phyloP scores from a whole-genome alignment of 2,888 invertebrate species.

The Ellobium chinense region DNA sequence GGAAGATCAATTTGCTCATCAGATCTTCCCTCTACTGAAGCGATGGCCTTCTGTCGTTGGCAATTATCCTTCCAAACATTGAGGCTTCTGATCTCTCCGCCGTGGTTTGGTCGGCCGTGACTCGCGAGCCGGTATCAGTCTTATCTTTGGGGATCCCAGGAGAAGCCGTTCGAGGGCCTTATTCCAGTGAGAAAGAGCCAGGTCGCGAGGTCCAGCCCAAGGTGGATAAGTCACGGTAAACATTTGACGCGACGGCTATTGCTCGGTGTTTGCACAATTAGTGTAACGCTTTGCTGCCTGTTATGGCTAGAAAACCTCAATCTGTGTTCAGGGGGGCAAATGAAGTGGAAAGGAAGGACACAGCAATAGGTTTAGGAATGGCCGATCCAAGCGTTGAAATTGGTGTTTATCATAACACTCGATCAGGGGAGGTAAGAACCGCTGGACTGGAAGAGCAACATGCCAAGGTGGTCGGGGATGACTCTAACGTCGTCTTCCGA shows the following conservation, averaged over 20 bases:
- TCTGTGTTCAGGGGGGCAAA: neutral
- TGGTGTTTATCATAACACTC: neutral
- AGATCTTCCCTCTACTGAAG: too few relatives aligned
- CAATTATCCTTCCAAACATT: too few relatives aligned
- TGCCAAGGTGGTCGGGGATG: too few relatives aligned
- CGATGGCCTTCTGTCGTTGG: too few relatives aligned
- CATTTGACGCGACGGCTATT: neutral
- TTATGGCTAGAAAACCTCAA: neutral
- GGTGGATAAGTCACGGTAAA: neutral
- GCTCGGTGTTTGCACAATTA: neutral
- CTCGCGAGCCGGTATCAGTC: neutral
- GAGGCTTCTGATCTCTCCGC: neutral
- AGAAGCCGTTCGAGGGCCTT: neutral
- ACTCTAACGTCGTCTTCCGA: too few relatives aligned
- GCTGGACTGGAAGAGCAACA: neutral
- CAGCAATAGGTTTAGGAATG: neutral
- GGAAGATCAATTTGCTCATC: too few relatives aligned
- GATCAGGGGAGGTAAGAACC: neutral
- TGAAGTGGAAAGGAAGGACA: neutral
- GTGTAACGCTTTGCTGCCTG: neutral
- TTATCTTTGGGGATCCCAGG: neutral
- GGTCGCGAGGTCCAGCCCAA: neutral
- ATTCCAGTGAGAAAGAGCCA: neutral
- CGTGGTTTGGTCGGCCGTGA: neutral
- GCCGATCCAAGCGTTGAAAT: neutral